Conservation (phyloP, 2,888 invertebrate genomes). For the Trissoscelio sp. region DNA sequence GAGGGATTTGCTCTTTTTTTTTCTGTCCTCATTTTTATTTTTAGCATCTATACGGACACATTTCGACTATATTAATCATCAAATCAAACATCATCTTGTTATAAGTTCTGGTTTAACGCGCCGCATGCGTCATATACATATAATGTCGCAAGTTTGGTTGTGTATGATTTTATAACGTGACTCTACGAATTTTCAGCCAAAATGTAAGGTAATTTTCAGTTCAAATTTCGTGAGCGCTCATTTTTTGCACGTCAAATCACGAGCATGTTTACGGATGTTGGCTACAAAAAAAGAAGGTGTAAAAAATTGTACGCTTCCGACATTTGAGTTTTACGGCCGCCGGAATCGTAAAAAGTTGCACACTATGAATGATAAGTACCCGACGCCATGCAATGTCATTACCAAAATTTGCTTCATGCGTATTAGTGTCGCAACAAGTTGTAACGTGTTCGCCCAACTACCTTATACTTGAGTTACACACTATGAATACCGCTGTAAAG, state of each 20-base stretch:
- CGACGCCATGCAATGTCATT: conserved; percentile 57
- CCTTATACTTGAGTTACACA: conserved; percentile 44
- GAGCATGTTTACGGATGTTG: conserved; percentile 65
- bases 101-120: conserved; percentile 37
- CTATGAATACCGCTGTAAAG: conserved; percentile 28
- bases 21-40: conserved; percentile 38
- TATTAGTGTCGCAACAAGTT: conserved; percentile 67
- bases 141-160: conserved; percentile 12
- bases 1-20: conserved; percentile 17
- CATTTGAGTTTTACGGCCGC: conserved; percentile 64
- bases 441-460: conserved; percentile 52
- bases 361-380: conserved; percentile 65
- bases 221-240: conserved; percentile 59
- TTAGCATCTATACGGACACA: conserved; percentile 30
- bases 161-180: conserved; percentile 51
- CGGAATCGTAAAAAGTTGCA: conserved; percentile 68
- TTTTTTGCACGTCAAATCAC: conserved; percentile 61
- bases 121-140: conserved; percentile 39
- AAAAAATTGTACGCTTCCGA: conserved; percentile 70
- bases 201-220: conserved; percentile 53
- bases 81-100: conserved; percentile 42
- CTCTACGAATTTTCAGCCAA: conserved; percentile 20
- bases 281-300: conserved; percentile 62
- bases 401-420: conserved; percentile 52
- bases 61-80: conserved; percentile 60